Evolutionary conservation across 1,140 invertebrate species (phyloP).

Genomic region (Aricia agestis): DNA sequence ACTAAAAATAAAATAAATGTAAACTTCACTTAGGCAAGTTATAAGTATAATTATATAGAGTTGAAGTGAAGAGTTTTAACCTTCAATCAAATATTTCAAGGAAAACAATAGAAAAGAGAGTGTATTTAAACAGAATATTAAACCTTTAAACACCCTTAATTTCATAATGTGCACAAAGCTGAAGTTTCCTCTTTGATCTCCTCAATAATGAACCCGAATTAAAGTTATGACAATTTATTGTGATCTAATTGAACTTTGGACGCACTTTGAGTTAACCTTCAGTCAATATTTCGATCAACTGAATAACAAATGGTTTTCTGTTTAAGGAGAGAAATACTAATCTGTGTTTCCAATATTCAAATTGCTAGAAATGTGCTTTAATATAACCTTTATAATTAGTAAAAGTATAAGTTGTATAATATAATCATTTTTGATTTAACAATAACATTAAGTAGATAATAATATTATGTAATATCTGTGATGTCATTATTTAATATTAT

Average conservation of each 20-base stretch:
- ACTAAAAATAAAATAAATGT: too few species aligned
- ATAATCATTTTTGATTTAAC: too few species aligned
- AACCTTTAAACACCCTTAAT: not conserved
- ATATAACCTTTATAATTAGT: too few species aligned
- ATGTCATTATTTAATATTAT: too few species aligned
- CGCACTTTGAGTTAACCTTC: not conserved
- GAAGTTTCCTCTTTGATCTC: not conserved
- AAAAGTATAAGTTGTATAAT: too few species aligned
- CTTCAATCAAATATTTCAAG: not conserved
- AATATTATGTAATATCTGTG: too few species aligned
- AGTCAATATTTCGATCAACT: constrained; percentile 1
- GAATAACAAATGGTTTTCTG: not conserved
- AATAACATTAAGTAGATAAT: too few species aligned
- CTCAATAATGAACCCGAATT: not conserved
- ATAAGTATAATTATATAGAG: too few species aligned
- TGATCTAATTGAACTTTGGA: constrained; percentile 13
- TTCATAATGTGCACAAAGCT: not conserved
- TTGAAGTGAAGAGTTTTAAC: too few species aligned
- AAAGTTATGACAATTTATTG: constrained; percentile 9
- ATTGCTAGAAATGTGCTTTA: not conserved
- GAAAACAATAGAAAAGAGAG: not conserved
- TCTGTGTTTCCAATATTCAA: not conserved
- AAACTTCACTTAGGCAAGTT: too few species aligned
- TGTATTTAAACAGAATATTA: too few species aligned
- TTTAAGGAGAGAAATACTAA: not conserved